Evolutionary conservation across 2,888 invertebrate species (phyloP).

Genomic region (Acleris emargana): DNA sequence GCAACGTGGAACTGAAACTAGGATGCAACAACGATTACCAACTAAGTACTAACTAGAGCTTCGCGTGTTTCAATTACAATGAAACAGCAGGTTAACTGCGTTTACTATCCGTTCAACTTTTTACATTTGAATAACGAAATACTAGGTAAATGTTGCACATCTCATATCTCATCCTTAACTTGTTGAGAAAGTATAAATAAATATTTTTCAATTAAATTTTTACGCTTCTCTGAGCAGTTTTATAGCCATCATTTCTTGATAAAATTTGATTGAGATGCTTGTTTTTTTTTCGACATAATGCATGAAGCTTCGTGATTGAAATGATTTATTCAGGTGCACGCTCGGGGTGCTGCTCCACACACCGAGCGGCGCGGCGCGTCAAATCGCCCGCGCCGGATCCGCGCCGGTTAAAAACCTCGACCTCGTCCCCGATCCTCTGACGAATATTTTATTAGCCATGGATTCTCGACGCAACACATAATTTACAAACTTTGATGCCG

Average conservation of each 20-base stretch:
- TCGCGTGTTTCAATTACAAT: constrained; percentile 58
- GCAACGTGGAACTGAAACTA: constrained; percentile 18
- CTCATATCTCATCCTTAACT: constrained; percentile 20
- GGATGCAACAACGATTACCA: constrained; percentile 39
- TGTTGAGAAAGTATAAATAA: neutral
- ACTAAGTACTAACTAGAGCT: constrained; percentile 50
- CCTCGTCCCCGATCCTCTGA: constrained; percentile 17
- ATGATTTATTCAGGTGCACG: constrained; percentile 34
- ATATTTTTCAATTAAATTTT: neutral
- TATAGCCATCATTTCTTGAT: neutral
- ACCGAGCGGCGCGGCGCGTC: neutral
- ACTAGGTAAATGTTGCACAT: constrained; percentile 34
- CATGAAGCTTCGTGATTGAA: constrained; percentile 22
- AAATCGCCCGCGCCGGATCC: constrained; percentile 13
- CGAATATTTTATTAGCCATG: constrained; percentile 30
- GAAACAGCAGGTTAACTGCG: constrained; percentile 50
- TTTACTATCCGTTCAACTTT: constrained; percentile 52
- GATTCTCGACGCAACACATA: constrained; percentile 19
- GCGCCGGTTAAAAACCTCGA: constrained; percentile 24
- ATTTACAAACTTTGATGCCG: constrained; percentile 29
- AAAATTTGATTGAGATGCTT: neutral
- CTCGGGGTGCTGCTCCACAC: constrained; percentile 19
- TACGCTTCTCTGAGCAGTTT: too few species aligned
- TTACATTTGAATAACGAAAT: constrained; percentile 43
- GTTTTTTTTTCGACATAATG: constrained; percentile 13